A percentile compares a stretch with the other conserved stretches of the same genome.
phyloP scores from a whole-genome alignment of 2,797 vertebrate genomes.

The Eutrigla gurnardus region DNA sequence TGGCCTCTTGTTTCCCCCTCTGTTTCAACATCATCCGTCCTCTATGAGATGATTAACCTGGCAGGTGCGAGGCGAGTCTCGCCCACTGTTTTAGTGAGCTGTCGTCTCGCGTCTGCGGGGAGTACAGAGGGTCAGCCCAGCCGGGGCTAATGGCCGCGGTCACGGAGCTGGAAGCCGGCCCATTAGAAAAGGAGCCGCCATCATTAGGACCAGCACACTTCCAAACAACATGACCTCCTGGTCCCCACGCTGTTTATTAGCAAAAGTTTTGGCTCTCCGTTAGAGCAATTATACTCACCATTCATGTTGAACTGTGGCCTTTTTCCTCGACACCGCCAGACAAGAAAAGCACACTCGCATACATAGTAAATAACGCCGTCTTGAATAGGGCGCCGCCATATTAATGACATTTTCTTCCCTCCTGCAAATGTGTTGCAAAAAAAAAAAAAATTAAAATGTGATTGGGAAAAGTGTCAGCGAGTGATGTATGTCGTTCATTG shows the following conservation, averaged over 20 bases:
- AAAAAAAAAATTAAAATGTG: constrained; percentile 64
- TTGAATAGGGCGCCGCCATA: constrained; percentile 48
- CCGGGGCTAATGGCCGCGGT: constrained; percentile 66
- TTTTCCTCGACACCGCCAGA: constrained; percentile 32
- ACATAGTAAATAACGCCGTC: constrained; percentile 63
- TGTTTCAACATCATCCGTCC: constrained; percentile 61
- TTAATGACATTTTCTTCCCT: constrained; percentile 63
- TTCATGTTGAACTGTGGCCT: constrained; percentile 72
- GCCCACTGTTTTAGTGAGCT: constrained; percentile 70
- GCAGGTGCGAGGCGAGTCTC: constrained; percentile 70
- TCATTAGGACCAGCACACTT: constrained; percentile 74
- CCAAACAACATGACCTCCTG: constrained; percentile 69
- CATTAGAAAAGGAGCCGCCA: constrained; percentile 65
- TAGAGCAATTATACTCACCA: constrained; percentile 71
- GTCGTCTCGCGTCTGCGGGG: constrained; percentile 60
- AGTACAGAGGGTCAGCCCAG: constrained; percentile 64
- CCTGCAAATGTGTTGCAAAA: constrained; percentile 47
- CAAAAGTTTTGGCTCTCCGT: constrained; percentile 67
- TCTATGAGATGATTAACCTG: constrained; percentile 75
- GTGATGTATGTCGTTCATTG: constrained; percentile 95
- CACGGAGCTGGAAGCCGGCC: constrained; percentile 70
- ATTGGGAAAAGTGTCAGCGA: constrained; percentile 73
- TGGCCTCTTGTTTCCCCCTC: constrained; percentile 45
- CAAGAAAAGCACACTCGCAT: constrained; percentile 45
- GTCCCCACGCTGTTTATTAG: constrained; percentile 71